These are phyloP conservation scores for Agrilus cyanescens DNA, from an alignment of 2,888 invertebrate species.

Conservation along the genomic window DNA sequence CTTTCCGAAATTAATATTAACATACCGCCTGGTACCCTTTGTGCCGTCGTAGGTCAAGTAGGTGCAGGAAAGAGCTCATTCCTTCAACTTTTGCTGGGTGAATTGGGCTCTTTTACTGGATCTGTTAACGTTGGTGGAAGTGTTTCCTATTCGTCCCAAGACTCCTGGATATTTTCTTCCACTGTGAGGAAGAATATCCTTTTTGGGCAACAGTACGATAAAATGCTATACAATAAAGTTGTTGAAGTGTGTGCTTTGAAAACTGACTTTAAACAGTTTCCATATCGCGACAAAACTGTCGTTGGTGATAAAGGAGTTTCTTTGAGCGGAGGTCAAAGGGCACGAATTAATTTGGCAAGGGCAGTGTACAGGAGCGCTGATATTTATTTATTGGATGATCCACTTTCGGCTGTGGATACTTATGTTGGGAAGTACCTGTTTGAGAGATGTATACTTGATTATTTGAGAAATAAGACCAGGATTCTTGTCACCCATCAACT, in stretches of 20 bases:
- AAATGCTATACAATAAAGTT: constrained; percentile 37
- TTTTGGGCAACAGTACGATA: constrained; percentile 45
- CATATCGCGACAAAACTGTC: constrained; percentile 38
- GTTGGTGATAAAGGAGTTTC: constrained; percentile 63
- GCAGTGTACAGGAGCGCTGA: constrained; percentile 67
- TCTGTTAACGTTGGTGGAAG: constrained; percentile 40
- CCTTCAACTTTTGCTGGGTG: constrained; percentile 47
- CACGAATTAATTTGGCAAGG: constrained; percentile 64
- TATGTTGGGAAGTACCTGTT: constrained; percentile 67
- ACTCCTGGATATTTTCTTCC: constrained; percentile 51
- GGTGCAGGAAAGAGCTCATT: constrained; percentile 67
- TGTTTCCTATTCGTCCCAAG: constrained; percentile 50
- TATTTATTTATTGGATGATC: constrained; percentile 69
- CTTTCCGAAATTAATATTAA: constrained; percentile 33
- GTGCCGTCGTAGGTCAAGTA: constrained; percentile 78
- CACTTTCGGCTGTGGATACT: constrained; percentile 67
- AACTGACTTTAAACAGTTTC: constrained; percentile 52
- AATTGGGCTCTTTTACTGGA: constrained; percentile 42
- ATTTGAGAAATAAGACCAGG: constrained; percentile 45
- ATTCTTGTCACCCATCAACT: constrained; percentile 64
- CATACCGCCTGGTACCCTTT: constrained; percentile 39
- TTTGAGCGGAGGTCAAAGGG: constrained; percentile 71
- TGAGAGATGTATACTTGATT: constrained; percentile 53
- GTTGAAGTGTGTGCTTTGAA: constrained; percentile 48
- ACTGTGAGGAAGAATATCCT: constrained; percentile 56